Base-by-base conservation (phyloP, 2,797 vertebrate species). In the Coracias cyanogaster region DNA sequence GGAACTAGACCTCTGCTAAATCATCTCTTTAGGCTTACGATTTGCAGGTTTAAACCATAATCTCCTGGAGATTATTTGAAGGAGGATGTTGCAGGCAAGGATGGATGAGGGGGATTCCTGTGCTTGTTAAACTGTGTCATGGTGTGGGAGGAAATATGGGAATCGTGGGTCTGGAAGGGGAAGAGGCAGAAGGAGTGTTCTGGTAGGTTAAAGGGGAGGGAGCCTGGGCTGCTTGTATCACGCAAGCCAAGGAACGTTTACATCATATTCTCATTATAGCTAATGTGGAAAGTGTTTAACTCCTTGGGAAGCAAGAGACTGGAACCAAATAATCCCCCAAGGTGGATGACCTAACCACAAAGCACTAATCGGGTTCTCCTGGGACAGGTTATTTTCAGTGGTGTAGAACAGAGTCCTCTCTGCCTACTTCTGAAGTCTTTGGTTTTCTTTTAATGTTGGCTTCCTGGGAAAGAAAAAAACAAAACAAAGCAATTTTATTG, bases 271-370 rank as follows among this genome's bases (percentile, higher is more conserved):
- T 89, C 33, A 17, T 61, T 93, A 35, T 25, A 69, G 33, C 39
- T 89, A 62, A 76, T 28, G 62, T 90, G 49, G 37, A 88, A 93
- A 81, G 29, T 69, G 85, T 73, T 84, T 80, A 85, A 80, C 20
- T 86, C 49, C 70, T 76, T 84, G 49, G 26, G 46, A 90, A 90
- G 82, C 35, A 66, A 78, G 83, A 66, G 35, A 15, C 46, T 86
- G 90, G 83, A 88, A 93, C 58, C 55, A 90, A 84, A 66, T 92
- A 86, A 84, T 93, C n/a, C 70, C 88, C 26, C 58, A 79, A 76
- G 31, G 35, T 79, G 43, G 51, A 45, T 58, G 41, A 82, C 25
- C 55, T 62, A 57, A 83, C 83, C 58, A 69, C 46, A 57, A 55
- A 77, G 55, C 51, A 22, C 37, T 89, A 65, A 90, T 81, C 3